phyloP scores from a whole-genome alignment of 2,797 vertebrate genomes.

The Echiichthys vipera region DNA sequence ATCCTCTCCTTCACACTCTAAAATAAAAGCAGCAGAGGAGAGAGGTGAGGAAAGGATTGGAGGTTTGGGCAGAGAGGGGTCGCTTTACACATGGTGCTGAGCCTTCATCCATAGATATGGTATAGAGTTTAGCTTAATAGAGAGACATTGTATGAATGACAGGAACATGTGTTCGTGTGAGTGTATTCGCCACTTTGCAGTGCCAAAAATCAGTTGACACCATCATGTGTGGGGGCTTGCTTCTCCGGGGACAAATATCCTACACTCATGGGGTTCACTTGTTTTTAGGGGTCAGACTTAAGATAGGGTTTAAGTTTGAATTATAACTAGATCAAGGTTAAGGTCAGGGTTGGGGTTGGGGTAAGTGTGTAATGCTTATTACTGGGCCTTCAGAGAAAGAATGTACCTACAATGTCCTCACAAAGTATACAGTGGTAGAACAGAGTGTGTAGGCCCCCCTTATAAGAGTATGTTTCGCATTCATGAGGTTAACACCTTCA shows the following conservation, averaged over 20 bases:
- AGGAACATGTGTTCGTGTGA: slow-evolving; percentile 17
- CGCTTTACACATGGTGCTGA: slow-evolving; percentile 27
- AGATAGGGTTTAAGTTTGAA: not conserved
- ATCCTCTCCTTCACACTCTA: slow-evolving; percentile 68
- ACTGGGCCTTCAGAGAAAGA: not conserved
- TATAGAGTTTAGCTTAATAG: slow-evolving; percentile 19
- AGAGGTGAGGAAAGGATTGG: slow-evolving; percentile 19
- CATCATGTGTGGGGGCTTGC: not conserved
- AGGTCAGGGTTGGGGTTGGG: not conserved
- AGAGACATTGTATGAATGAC: slow-evolving; percentile 27
- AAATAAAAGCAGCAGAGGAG: slow-evolving; percentile 55
- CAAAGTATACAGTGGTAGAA: not conserved
- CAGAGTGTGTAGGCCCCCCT: not conserved
- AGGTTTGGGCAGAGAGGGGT: slow-evolving; percentile 4
- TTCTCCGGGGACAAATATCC: not conserved
- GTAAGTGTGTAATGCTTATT: not conserved
- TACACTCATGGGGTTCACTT: not conserved
- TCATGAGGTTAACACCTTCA: not conserved
- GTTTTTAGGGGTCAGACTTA: not conserved
- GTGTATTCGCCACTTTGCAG: not conserved
- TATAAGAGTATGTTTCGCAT: not conserved
- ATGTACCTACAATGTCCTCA: not conserved
- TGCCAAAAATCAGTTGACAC: slow-evolving; percentile 3
- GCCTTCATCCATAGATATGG: slow-evolving; percentile 37
- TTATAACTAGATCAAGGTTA: not conserved